Conservation (phyloP, 2,888 invertebrate species). For the Platycheirus rosarum region DNA sequence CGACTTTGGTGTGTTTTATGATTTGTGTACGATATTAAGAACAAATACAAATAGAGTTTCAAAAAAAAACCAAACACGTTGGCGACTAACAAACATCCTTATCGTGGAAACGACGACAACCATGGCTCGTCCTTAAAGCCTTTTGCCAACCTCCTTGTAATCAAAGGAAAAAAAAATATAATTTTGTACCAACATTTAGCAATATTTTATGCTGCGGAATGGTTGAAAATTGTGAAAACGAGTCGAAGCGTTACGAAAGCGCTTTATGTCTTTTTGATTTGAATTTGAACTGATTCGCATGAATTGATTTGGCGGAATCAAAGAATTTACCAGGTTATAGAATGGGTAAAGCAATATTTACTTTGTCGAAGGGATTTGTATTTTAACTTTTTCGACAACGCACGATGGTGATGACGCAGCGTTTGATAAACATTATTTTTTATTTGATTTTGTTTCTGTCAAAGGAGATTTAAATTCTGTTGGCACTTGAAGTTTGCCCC, state of each 20-base stretch:
- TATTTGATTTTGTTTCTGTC: neutral
- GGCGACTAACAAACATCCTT: constrained; percentile 35
- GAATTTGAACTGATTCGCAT: constrained; percentile 58
- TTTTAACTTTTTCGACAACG: constrained; percentile 48
- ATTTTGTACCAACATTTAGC: constrained; percentile 61
- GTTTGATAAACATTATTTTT: neutral
- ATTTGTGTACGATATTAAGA: constrained; percentile 63
- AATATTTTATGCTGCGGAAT: constrained; percentile 27
- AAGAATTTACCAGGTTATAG: neutral
- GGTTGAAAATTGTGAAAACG: constrained; percentile 21
- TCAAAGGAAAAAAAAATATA: constrained; percentile 56
- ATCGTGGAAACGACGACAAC: constrained; percentile 5
- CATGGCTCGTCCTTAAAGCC: constrained; percentile 25
- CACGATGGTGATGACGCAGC: neutral
- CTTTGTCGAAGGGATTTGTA: constrained; percentile 58
- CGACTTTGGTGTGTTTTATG: constrained; percentile 61
- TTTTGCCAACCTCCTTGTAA: constrained; percentile 1
- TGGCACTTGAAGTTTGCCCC: no score
- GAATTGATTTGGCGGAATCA: constrained; percentile 34
- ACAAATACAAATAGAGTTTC: constrained; percentile 46
- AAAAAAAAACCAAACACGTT: constrained; percentile 8
- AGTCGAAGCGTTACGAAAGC: constrained; percentile 30
- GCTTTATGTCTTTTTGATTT: constrained; percentile 67
- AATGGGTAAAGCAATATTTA: constrained; percentile 28
- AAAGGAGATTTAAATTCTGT: no score